Base-by-base conservation (phyloP, 1,140 invertebrate genomes). In the Batillaria attramentaria region DNA sequence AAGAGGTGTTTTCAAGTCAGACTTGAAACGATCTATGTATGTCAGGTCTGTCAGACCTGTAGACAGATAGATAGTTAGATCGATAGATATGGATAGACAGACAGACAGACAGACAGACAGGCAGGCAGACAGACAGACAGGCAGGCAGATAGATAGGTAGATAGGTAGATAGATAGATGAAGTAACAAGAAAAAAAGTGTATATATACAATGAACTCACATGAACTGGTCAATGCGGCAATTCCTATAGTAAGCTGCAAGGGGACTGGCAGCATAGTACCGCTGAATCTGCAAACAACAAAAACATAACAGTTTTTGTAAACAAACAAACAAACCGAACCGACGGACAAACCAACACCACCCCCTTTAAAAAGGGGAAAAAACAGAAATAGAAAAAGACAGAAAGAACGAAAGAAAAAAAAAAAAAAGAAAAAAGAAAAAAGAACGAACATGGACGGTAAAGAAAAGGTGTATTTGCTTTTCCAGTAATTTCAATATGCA, bases 271-370 rank as follows among this genome's bases (percentile, higher is more conserved):
- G 3, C 8, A 31, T 72, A 72, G 33, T 46, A 33, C 3, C 42
- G 43, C 70, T 35, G 18, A 41, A 72, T 33, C 70, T 72, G 70
- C n/a, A n/a, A n/a, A n/a, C n/a, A n/a, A n/a, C n/a, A n/a, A n/a
- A n/a, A 24, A 3, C 24, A 50, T 60, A 24, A 20, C 5, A 4
- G 31, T 60, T n/a, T 60, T 50, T 50, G 10, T 4, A 60, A 60
- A 60, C 20, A 4, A 60, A 31, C 24, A 60, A 60, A 6, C 57
- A 6, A 31, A 20, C 4, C 31, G 4, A 3, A 4, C 24, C 20
- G 24, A 60, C 57, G 4, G 24, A n/a, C 50, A 54, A 3, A 1
- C 18, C 1, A n/a, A 54, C 50, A 54, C 50, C n/a, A 3, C 50
- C 3, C n/a, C 1, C 3, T 1, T 54, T 54, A 20, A 54, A n/a